Evolutionary conservation across 1,140 invertebrate genomes (phyloP), one percentile per base, ranked within the genome.

Genomic region (Diabrotica virgifera): DNA sequence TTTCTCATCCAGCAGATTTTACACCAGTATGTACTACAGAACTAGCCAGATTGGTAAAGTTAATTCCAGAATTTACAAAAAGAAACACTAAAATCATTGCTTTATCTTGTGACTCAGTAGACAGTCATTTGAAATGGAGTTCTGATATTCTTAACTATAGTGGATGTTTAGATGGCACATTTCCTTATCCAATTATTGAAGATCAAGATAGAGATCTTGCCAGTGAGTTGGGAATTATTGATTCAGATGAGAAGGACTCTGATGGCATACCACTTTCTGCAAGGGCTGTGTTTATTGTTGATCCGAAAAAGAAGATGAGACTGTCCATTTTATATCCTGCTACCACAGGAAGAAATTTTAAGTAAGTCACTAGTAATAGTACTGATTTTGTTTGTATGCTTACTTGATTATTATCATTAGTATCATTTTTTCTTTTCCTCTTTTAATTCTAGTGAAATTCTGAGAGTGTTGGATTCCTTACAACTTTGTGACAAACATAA

Each of bases 11-110:
- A 2, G 89, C 91, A 13, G 95, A 97, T 77, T 97, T 92, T 77
- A 97, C 95, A 0, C 95, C 95, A 11, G 95, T 97, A 0, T 96
- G 95, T 76, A 97, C 95, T 8, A 97, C 95, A 0, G 95, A 97
- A 80, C 78, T 97, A 64, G 93, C 90, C 6, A 80, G 87, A 51
- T 86, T 93, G 56, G 90, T 91, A 4, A 85, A 92, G 46, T 83
- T 95, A 67, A 77, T 84, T 9, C 84, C 86, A 0, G 85, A 94
- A 74, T 96, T 97, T 75, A 76, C 84, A 36, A 91, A 90, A 72
- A 80, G 94, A 36, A 88, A 89, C 70, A 89, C 91, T 0, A 96
- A 96, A 81, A 76, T 95, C 8, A 82, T 96, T 68, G 93, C 92
- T n/a, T 84, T 94, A 66, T 96, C 94, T 5, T 93, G 93, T 72